Conservation (phyloP, 2,888 invertebrate species). For the Stenoptilia bipunctidactyla region DNA sequence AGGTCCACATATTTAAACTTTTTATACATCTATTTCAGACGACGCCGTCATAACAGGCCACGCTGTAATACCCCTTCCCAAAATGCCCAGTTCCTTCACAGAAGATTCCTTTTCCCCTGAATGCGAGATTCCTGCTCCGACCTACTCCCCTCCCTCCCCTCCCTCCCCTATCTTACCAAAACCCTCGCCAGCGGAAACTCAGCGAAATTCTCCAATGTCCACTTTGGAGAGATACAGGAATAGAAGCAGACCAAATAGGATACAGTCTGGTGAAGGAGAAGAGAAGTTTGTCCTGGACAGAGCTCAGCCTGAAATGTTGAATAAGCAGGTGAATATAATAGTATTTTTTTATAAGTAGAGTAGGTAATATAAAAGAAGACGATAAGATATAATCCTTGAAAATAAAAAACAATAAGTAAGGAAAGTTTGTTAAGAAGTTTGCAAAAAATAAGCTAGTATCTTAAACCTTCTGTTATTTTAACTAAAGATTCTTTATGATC, state of each 20-base stretch:
- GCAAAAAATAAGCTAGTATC: too few species aligned
- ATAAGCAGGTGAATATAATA: conserved; percentile 56
- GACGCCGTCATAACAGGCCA: conserved; percentile 75
- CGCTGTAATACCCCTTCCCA: conserved; percentile 74
- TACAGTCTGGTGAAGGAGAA: conserved; percentile 61
- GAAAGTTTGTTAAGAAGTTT: too few species aligned
- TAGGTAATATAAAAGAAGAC: too few species aligned
- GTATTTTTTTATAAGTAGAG: too few species aligned
- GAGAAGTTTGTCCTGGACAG: conserved; percentile 80
- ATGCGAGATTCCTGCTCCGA: conserved; percentile 36
- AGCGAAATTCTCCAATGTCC: conserved; percentile 49
- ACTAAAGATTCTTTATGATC: too few species aligned
- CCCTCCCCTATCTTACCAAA: conserved; percentile 48
- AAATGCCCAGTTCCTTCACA: conserved; percentile 68
- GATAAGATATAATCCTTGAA: too few species aligned
- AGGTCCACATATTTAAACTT: not conserved
- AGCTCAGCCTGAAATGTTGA: conserved; percentile 68
- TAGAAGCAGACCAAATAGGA: conserved; percentile 46
- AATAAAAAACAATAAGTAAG: too few species aligned
- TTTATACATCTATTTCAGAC: conserved; percentile 35
- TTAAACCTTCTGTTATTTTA: too few species aligned
- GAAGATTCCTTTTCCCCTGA: conserved; percentile 41
- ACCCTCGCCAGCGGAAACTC: conserved; percentile 28
- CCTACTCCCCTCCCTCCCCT: conserved; percentile 39
- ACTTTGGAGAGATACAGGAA: conserved; percentile 60